Evolutionary conservation across 2,797 vertebrate species (phyloP).

Genomic region (Ateles fusciceps): DNA sequence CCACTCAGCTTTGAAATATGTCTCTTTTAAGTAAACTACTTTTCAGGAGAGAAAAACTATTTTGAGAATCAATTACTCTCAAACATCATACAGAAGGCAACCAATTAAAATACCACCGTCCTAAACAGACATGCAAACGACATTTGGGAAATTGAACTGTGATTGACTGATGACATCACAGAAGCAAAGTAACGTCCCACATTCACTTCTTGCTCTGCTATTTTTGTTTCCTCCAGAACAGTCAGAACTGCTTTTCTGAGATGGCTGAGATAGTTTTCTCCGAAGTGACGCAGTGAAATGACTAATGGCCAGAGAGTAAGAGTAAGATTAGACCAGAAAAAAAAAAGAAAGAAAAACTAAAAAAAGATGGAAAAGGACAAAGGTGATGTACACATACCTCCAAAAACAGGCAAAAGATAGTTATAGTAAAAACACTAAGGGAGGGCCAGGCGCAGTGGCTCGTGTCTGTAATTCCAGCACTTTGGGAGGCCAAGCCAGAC

Average conservation of each 20-base stretch:
- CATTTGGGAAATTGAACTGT: slow-evolving; percentile 5
- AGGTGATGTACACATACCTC: not conserved
- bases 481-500: no score
- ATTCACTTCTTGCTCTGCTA: slow-evolving; percentile 57
- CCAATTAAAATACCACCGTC: not conserved
- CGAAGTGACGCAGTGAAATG: slow-evolving; percentile 18
- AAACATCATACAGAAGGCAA: slow-evolving; percentile 55
- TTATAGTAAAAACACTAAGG: not conserved
- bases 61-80: slow-evolving; percentile 57
- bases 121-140: slow-evolving; percentile 51
- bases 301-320: slow-evolving; percentile 37
- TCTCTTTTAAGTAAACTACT: slow-evolving; percentile 66
- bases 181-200: slow-evolving; percentile 64
- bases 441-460: no score
- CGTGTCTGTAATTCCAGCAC: no score
- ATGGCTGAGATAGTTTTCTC: not conserved
- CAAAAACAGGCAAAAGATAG: not conserved
- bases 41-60: not conserved
- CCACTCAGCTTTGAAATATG: slow-evolving; percentile 52
- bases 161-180: slow-evolving; percentile 57
- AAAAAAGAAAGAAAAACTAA: slow-evolving; percentile 5
- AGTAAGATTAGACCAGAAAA: not conserved
- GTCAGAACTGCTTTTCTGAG: slow-evolving; percentile 54
- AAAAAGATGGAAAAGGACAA: not conserved
- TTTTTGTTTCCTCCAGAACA: slow-evolving; percentile 60